These are phyloP conservation scores for Cheilosia grossa DNA, from an alignment of 2,888 invertebrate genomes.

Conservation along the genomic window DNA sequence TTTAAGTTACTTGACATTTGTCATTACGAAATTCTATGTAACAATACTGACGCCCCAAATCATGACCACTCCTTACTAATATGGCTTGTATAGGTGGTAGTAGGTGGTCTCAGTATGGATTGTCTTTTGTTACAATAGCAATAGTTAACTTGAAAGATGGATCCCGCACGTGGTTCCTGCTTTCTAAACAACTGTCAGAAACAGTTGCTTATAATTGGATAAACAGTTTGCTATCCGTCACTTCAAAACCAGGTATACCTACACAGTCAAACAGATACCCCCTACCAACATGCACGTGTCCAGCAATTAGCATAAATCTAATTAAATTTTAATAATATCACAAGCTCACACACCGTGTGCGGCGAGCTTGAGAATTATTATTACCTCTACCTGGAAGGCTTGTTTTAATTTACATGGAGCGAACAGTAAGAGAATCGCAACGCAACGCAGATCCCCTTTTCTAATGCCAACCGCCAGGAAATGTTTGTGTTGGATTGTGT, in stretches of 20 bases:
- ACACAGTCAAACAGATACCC: neutral
- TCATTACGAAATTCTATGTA: no score
- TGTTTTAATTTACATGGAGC: conserved; percentile 9
- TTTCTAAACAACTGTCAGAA: no score
- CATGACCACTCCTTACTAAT: no score
- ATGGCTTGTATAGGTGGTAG: no score
- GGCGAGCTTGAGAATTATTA: conserved; percentile 1
- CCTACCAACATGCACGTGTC: neutral
- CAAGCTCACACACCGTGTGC: neutral
- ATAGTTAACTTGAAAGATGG: no score
- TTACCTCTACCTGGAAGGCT: conserved; percentile 20
- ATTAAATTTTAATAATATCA: conserved; percentile 34
- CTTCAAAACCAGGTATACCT: neutral
- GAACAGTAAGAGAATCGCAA: conserved; percentile 2
- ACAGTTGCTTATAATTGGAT: no score
- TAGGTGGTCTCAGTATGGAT: no score
- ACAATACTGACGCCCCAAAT: no score
- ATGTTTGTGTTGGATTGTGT: conserved; percentile 30
- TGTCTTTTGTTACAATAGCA: no score
- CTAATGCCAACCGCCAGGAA: conserved; percentile 5
- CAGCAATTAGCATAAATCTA: conserved; percentile 37
- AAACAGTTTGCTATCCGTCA: neutral
- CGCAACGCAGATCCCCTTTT: neutral
- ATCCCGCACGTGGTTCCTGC: no score
- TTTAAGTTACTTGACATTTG: no score